These are phyloP conservation scores for Cataglyphis livida DNA, from an alignment of 2,888 invertebrate genomes.

Conservation along the genomic window DNA sequence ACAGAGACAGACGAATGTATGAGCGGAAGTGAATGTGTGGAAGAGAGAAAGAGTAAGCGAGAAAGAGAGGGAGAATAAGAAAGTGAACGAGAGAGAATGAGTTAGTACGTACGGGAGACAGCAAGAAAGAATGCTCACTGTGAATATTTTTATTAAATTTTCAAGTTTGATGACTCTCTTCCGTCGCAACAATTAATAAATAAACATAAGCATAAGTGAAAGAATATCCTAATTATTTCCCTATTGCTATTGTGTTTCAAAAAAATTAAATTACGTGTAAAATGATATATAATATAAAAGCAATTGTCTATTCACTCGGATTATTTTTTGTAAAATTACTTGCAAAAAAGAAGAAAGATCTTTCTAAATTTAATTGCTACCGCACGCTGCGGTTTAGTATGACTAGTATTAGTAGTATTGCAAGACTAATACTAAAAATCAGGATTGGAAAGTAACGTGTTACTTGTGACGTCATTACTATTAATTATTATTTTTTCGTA, in stretches of 20 bases:
- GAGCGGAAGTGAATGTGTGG: constrained; percentile 21
- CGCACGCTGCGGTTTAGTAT: background rate
- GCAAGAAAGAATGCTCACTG: constrained; percentile 85
- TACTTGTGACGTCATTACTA: too few species aligned
- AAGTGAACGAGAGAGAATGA: constrained; percentile 51
- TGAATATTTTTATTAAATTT: constrained; percentile 86
- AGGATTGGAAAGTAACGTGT: too few species aligned
- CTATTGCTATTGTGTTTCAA: constrained; percentile 32
- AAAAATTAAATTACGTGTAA: background rate
- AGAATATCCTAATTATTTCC: constrained; percentile 68
- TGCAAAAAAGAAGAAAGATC: background rate
- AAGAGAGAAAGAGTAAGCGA: constrained; percentile 49
- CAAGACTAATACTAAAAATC: too few species aligned
- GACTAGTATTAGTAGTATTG: background rate
- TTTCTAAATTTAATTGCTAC: background rate
- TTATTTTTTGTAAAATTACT: background rate
- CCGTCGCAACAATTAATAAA: constrained; percentile 85
- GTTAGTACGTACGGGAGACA: constrained; percentile 67
- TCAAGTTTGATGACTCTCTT: constrained; percentile 85
- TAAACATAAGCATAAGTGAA: constrained; percentile 84
- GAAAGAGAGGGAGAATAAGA: constrained; percentile 46
- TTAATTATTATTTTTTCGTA: too few species aligned
- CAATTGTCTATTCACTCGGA: background rate
- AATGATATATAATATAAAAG: background rate
- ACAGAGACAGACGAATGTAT: constrained; percentile 69